Evolutionary conservation across 2,113 vertebrate genomes (phyloP).

Genomic region (Guaruba guarouba): DNA sequence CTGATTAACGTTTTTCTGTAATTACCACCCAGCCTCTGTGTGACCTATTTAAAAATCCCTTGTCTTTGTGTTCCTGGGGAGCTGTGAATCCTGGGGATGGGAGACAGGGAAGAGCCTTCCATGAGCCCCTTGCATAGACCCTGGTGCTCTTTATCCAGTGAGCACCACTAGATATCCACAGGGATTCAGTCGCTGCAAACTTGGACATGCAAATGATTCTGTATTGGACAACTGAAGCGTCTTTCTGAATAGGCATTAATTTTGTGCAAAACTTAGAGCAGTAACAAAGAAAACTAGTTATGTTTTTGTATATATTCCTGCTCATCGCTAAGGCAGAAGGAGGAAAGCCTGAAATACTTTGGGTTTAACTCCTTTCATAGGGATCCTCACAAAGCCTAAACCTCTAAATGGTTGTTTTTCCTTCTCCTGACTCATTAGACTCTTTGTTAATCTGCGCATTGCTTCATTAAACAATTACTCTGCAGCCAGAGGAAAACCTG

Average conservation of each 20-base stretch:
- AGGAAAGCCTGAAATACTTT: neutral
- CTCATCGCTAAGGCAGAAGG: neutral
- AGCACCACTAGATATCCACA: rapidly evolving
- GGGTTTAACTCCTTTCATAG: neutral
- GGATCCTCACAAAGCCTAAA: neutral
- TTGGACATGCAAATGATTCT: rapidly evolving
- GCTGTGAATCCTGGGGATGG: neutral
- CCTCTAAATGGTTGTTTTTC: neutral
- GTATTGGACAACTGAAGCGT: neutral
- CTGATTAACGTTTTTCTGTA: constrained; percentile 49
- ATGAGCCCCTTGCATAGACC: neutral
- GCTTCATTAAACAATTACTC: neutral
- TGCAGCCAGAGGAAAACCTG: neutral
- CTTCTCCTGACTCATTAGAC: neutral
- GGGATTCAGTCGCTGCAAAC: neutral
- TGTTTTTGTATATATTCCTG: neutral
- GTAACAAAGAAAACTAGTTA: neutral
- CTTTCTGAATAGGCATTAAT: neutral
- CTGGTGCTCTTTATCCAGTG: neutral
- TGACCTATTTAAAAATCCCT: constrained; percentile 48
- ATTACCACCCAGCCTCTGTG: constrained; percentile 31
- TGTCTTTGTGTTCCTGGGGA: constrained; percentile 2
- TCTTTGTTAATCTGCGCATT: neutral
- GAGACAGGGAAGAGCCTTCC: neutral
- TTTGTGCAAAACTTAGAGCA: neutral